phyloP scores from a whole-genome alignment of 2,888 invertebrate genomes.

The Agonopterix subpropinquella region DNA sequence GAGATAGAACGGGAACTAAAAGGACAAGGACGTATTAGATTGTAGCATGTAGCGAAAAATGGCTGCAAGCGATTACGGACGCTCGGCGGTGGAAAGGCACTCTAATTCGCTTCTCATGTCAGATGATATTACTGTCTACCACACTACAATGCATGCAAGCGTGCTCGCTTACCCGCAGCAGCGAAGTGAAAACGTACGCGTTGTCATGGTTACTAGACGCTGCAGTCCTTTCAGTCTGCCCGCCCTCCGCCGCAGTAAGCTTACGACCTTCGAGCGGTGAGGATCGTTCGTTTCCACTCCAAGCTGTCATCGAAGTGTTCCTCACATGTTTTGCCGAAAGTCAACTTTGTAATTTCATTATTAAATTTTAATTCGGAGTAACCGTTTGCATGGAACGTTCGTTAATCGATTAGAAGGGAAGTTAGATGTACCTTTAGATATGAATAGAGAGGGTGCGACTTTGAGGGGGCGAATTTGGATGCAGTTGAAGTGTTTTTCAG shows the following conservation, averaged over 20 bases:
- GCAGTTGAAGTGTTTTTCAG: slow-evolving; percentile 59
- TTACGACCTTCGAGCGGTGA: slow-evolving; percentile 29
- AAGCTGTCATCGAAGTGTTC: slow-evolving; percentile 19
- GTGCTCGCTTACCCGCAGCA: slow-evolving; percentile 26
- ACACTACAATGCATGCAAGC: slow-evolving; percentile 34
- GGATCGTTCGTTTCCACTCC: slow-evolving; percentile 23
- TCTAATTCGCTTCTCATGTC: slow-evolving; percentile 26
- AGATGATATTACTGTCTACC: slow-evolving; percentile 24
- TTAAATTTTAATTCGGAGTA: slow-evolving; percentile 3
- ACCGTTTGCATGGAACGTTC: background rate
- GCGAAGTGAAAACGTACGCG: slow-evolving; percentile 40
- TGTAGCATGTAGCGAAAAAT: too few relatives aligned
- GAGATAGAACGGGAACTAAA: background rate
- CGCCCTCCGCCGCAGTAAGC: slow-evolving; percentile 66
- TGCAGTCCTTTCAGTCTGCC: slow-evolving; percentile 53
- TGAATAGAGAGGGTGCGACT: slow-evolving; percentile 7
- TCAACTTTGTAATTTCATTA: slow-evolving; percentile 15
- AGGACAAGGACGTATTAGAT: background rate
- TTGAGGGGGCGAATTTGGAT: slow-evolving; percentile 38
- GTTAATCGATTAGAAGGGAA: slow-evolving; percentile 4
- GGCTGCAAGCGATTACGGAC: too few relatives aligned
- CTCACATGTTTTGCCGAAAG: slow-evolving; percentile 10
- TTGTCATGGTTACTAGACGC: slow-evolving; percentile 65
- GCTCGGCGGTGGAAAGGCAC: slow-evolving; percentile 12
- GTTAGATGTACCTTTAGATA: background rate